Percentiles rank a stretch among this genome's conserved stretches.
These are phyloP conservation scores for Sabatieria punctata DNA, from an alignment of 2,888 invertebrate species.

Conservation along the genomic window DNA sequence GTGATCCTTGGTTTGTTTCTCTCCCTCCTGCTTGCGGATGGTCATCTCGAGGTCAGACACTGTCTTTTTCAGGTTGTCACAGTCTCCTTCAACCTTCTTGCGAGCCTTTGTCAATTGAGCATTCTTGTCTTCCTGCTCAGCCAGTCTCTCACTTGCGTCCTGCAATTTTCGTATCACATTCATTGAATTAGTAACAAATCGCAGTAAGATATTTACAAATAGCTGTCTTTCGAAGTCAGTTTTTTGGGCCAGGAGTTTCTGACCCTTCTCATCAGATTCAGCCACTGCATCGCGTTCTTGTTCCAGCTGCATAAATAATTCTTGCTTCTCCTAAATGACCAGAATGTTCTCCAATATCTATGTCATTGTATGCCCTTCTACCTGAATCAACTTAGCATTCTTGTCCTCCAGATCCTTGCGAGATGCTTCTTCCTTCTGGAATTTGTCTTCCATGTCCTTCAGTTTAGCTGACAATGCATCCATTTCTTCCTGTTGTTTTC, in stretches of 20 bases:
- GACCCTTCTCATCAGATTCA: constrained; percentile 73
- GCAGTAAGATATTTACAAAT: constrained; percentile 8
- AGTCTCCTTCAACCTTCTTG: constrained; percentile 89
- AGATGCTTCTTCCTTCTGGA: constrained; percentile 82
- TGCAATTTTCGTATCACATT: neutral
- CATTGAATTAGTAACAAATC: neutral
- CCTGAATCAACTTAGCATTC: constrained; percentile 47
- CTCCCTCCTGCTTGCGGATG: constrained; percentile 52
- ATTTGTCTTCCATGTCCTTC: constrained; percentile 86
- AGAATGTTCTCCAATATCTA: too few species aligned
- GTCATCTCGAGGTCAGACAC: constrained; percentile 52
- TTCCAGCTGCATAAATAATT: constrained; percentile 50
- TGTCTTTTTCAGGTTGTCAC: constrained; percentile 72
- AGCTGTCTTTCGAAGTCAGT: constrained; percentile 77
- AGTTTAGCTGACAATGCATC: constrained; percentile 11
- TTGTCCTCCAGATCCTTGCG: constrained; percentile 79
- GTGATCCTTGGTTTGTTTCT: constrained; percentile 29
- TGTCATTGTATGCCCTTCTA: too few species aligned
- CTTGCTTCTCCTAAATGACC: constrained; percentile 60
- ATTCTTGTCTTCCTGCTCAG: neutral
- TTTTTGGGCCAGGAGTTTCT: constrained; percentile 95
- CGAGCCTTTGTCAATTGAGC: constrained; percentile 89
- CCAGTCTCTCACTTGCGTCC: neutral
- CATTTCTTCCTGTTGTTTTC: constrained; percentile 26
- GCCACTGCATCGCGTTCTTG: constrained; percentile 20